These are phyloP conservation scores for Temnothorax unifasciatus DNA, from an alignment of 2,888 invertebrate genomes.

Conservation along the genomic window DNA sequence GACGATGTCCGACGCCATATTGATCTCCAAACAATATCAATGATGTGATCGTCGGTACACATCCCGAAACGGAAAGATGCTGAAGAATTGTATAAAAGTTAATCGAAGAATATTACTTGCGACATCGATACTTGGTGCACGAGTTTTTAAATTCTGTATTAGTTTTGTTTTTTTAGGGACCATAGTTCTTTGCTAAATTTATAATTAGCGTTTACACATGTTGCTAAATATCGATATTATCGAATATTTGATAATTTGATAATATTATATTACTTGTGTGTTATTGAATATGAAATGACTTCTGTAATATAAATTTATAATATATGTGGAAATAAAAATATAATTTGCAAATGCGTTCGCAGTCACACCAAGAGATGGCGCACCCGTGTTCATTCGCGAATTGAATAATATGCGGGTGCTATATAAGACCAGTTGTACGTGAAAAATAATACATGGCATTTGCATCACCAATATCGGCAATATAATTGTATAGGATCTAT, in stretches of 20 bases:
- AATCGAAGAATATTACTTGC: neutral
- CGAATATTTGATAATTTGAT: neutral
- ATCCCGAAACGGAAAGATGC: neutral
- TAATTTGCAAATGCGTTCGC: neutral
- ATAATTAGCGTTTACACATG: neutral
- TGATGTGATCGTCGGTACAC: constrained; percentile 36
- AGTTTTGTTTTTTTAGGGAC: neutral
- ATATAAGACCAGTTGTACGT: too few relatives aligned
- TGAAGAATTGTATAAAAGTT: neutral
- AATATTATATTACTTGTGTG: neutral
- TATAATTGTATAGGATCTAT: neutral
- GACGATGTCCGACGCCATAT: constrained; percentile 71
- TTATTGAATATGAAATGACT: neutral
- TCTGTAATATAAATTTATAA: neutral
- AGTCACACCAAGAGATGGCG: constrained; percentile 7
- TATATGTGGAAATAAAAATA: neutral
- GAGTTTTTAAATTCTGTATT: neutral
- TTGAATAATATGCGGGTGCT: neutral
- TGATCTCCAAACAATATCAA: constrained; percentile 25
- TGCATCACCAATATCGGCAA: neutral
- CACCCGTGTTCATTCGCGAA: neutral
- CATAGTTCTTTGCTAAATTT: neutral
- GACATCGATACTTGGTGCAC: neutral
- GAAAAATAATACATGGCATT: too few relatives aligned
- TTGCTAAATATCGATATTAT: neutral